phyloP scores from a whole-genome alignment of 1,140 invertebrate species.

The Ips nitidus region DNA sequence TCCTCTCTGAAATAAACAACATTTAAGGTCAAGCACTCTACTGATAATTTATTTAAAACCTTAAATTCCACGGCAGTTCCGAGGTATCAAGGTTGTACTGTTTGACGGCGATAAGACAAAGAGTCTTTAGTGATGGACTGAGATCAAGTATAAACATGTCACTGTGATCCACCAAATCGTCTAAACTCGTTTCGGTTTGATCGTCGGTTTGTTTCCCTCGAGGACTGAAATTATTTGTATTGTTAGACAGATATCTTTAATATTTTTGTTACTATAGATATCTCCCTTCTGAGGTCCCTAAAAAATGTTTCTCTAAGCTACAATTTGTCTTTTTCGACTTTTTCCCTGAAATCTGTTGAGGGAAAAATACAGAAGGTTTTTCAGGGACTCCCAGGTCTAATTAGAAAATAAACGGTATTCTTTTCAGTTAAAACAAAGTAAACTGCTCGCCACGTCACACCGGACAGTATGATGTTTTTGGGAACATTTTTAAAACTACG shows the following conservation, averaged over 20 bases:
- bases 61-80: conserved; percentile 63
- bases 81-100: conserved; percentile 64
- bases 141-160: conserved; percentile 78
- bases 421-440: no score
- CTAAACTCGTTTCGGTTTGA: conserved; percentile 6
- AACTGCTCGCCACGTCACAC: no score
- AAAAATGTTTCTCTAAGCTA: no score
- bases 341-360: no score
- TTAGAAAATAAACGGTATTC: no score
- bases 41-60: conserved; percentile 50
- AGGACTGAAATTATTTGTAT: conserved; percentile 37
- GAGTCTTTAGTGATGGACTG: conserved; percentile 68
- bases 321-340: no score
- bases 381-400: no score
- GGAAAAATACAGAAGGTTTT: no score
- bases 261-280: background rate
- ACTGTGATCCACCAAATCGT: conserved; percentile 68
- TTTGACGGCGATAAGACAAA: conserved; percentile 65
- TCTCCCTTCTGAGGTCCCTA: background rate
- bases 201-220: conserved; percentile 22
- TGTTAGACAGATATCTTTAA: conserved; percentile 2
- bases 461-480: no score
- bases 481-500: no score
- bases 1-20: conserved; percentile 43
- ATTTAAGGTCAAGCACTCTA: conserved; percentile 13